phyloP scores from a whole-genome alignment of 2,888 invertebrate genomes.

The Timandra comae region DNA sequence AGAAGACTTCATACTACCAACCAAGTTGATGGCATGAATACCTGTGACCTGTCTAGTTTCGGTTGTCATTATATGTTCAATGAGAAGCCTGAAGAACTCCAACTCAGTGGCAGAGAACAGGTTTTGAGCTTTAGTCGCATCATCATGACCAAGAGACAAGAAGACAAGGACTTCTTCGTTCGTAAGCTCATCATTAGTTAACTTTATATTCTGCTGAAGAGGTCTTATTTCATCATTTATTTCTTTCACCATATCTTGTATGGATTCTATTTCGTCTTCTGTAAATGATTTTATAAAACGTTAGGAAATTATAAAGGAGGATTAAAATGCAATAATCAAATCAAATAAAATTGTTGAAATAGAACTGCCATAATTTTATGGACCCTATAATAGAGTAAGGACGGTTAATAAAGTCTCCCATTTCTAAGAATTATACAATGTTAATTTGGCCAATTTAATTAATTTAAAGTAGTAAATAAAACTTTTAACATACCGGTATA shows the following conservation, averaged over 20 bases:
- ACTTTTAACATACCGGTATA: constrained; percentile 39
- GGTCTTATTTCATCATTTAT: constrained; percentile 54
- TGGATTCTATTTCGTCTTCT: constrained; percentile 31
- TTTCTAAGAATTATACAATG: no score
- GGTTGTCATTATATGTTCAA: constrained; percentile 60
- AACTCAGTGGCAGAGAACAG: constrained; percentile 50
- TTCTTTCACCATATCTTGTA: constrained; percentile 43
- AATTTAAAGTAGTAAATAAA: no score
- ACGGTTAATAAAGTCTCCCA: no score
- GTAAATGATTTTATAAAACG: constrained; percentile 17
- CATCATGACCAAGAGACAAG: constrained; percentile 52
- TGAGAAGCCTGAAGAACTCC: constrained; percentile 56
- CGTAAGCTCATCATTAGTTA: constrained; percentile 52
- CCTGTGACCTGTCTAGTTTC: constrained; percentile 54
- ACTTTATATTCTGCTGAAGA: constrained; percentile 53
- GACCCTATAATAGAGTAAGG: no score
- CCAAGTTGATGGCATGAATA: constrained; percentile 56
- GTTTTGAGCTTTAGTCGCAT: constrained; percentile 57
- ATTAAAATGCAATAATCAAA: no score
- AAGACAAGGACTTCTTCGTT: constrained; percentile 55
- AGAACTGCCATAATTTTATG: no score
- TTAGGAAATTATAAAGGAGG: background rate
- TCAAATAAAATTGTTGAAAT: no score
- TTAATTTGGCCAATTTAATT: no score
- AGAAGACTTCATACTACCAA: constrained; percentile 46